phyloP scores from a whole-genome alignment of 1,140 invertebrate genomes.

The Leptonema lineaticorne region DNA sequence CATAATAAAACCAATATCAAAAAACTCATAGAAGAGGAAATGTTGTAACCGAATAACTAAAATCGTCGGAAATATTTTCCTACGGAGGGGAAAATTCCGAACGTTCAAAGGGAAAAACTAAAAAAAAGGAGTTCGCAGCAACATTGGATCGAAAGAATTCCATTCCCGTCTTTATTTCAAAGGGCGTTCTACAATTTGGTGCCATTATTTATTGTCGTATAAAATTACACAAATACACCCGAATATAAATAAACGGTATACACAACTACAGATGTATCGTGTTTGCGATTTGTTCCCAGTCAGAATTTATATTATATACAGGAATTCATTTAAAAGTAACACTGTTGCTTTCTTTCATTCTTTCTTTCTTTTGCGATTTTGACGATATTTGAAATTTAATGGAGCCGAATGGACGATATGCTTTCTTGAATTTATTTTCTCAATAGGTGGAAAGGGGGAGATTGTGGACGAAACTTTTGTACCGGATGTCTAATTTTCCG shows the following conservation, averaged over 20 bases:
- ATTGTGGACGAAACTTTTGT: background rate
- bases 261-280: background rate
- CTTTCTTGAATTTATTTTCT: background rate
- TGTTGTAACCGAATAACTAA: background rate
- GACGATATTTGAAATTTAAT: background rate
- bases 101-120: slow-evolving; percentile 11
- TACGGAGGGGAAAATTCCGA: background rate
- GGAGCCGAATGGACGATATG: background rate
- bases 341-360: too few species aligned
- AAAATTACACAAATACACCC: background rate
- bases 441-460: too few species aligned
- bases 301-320: too few species aligned
- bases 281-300: too few species aligned
- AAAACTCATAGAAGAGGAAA: too few species aligned
- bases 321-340: too few species aligned
- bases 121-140: background rate
- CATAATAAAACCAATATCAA: too few species aligned
- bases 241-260: background rate
- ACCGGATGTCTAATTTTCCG: background rate
- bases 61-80: slow-evolving; percentile 8
- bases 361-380: too few species aligned
- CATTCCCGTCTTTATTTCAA: slow-evolving; percentile 15
- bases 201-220: slow-evolving; percentile 13
- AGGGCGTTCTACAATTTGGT: slow-evolving; percentile 4
- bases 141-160: slow-evolving; percentile 5